phyloP scores from a whole-genome alignment of 2,888 invertebrate species.

The Cheilosia scutellata region DNA sequence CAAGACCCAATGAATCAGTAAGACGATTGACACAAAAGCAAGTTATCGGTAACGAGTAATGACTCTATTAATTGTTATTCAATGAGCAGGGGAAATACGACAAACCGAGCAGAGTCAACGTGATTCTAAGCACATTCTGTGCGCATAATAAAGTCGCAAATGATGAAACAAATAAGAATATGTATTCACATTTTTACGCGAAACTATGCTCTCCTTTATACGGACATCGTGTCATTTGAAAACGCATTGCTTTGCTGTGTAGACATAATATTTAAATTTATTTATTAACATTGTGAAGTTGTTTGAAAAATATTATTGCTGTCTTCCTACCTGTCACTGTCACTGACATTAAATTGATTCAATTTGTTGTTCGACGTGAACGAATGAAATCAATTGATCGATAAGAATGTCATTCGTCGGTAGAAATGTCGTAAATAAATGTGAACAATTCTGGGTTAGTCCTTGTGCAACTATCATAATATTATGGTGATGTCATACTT shows the following conservation, averaged over 20 bases:
- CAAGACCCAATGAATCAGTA: slow-evolving; percentile 1
- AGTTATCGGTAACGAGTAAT: neutral
- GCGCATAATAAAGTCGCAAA: too few species aligned
- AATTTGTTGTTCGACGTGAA: slow-evolving; percentile 9
- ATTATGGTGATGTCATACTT: too few species aligned
- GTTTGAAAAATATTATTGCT: neutral
- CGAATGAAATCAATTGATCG: slow-evolving; percentile 8
- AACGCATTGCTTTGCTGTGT: neutral
- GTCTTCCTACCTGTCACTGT: slow-evolving; percentile 31
- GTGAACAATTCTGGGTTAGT: neutral
- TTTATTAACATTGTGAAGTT: neutral
- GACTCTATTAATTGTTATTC: slow-evolving; percentile 24
- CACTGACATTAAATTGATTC: slow-evolving; percentile 29
- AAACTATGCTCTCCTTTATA: neutral
- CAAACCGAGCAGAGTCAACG: neutral
- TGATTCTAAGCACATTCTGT: slow-evolving; percentile 15
- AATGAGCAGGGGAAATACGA: slow-evolving; percentile 1
- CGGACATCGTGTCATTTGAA: neutral
- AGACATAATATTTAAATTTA: neutral
- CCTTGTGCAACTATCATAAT: too few species aligned
- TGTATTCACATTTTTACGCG: too few species aligned
- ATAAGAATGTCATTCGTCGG: slow-evolving; percentile 1
- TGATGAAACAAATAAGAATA: too few species aligned
- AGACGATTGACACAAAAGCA: neutral
- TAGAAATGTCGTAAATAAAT: neutral